Percentiles rank a stretch among this genome's conserved stretches.
phyloP scores from a whole-genome alignment of 2,888 invertebrate genomes.

The Actias luna region DNA sequence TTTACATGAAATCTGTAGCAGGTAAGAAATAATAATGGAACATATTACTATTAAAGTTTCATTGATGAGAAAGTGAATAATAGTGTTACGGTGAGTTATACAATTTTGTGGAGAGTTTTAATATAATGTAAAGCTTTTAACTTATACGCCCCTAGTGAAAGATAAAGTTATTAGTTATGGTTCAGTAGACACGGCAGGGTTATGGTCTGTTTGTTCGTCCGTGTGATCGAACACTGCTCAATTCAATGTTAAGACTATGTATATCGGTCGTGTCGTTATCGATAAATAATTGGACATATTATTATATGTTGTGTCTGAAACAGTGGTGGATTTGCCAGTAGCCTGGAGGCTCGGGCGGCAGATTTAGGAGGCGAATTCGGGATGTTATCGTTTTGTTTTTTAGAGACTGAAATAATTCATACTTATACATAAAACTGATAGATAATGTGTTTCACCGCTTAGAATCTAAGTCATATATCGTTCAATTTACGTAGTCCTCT shows the following conservation, averaged over 20 bases:
- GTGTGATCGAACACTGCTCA: conserved; percentile 75
- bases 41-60: conserved; percentile 42
- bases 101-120: conserved; percentile 75
- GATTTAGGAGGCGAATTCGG: too few relatives aligned
- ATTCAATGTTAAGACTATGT: conserved; percentile 69
- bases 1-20: conserved; percentile 47
- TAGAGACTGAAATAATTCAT: too few relatives aligned
- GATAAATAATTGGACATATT: conserved; percentile 62
- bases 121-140: conserved; percentile 72
- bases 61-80: conserved; percentile 48
- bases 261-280: conserved; percentile 57
- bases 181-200: conserved; percentile 73
- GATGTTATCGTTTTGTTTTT: too few relatives aligned
- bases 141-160: conserved; percentile 68
- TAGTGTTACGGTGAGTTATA: conserved; percentile 70
- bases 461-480: too few relatives aligned
- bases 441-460: too few relatives aligned
- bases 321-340: too few relatives aligned
- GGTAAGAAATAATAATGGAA: conserved; percentile 53
- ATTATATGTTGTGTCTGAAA: not conserved
- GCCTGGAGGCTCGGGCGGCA: too few relatives aligned
- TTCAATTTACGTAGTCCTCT: too few relatives aligned
- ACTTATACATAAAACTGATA: too few relatives aligned
- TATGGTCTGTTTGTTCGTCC: conserved; percentile 75
- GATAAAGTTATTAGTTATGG: conserved; percentile 59